Evolutionary conservation across 2,888 invertebrate genomes (phyloP), one percentile per base, ranked within the genome.

Genomic region (Coelopa pilipes): DNA sequence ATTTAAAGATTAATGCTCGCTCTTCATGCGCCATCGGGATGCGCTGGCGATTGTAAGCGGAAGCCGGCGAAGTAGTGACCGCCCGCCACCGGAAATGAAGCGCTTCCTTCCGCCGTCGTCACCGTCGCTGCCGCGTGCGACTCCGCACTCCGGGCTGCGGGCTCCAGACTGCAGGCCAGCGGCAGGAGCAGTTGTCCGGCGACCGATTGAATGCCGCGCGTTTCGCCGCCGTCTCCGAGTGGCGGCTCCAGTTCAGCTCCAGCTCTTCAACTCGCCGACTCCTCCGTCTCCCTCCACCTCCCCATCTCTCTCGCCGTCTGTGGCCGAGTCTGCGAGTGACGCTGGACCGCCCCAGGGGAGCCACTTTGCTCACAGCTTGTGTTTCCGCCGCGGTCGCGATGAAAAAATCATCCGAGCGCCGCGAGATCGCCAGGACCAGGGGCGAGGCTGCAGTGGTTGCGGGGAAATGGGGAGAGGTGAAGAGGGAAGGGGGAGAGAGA

Each of bases 41-140:
- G 50, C 62, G n/a, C 46, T 49, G 24, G 67, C 17, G 57, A 57
- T 59, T 69, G 57, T 59, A 69, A 69, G 59, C 69, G 69, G 57
- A 69, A 69, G 21, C 45, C 24, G 24, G 45, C 53, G 70, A 62
- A 70, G 70, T 24, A 76, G 53, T 45, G 66, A 72, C 69, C 74
- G 68, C 78, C 74, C 77, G 75, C 76, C 74, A 78, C 76, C 77
- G 79, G 79, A 80, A 79, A 78, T 79, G 76, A 80, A 80, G 77
- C 77, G 77, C 78, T 79, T 79, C 78, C 79, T 80, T 78, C 77
- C 78, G 69, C 72, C n/a, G 50, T 13, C 17, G 59, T n/a, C n/a
- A n/a, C n/a, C n/a, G 24, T 5, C 21, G 47, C 62, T 17, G 50
- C 49, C 50, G 24, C 19, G 34, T 15, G 34, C 34, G 34, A 7